Conservation (phyloP, 1,140 invertebrate species). For the Solenopsis invicta region DNA sequence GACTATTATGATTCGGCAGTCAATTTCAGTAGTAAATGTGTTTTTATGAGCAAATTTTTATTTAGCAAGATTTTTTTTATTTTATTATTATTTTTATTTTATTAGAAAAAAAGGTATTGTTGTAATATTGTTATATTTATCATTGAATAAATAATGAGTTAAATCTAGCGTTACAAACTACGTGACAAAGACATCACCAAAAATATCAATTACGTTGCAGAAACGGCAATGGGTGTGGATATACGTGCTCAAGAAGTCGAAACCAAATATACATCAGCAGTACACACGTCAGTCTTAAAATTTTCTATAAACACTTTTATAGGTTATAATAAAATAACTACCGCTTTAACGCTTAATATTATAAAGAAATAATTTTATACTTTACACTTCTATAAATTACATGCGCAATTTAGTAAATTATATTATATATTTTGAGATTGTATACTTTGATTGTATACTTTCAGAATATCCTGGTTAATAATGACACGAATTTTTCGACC, state of each 20-base stretch:
- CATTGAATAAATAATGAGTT: no score
- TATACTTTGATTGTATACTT: slow-evolving; percentile 5
- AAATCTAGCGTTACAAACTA: background rate
- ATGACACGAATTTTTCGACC: slow-evolving; percentile 52
- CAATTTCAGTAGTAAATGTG: background rate
- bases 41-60: background rate
- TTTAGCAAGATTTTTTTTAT: background rate
- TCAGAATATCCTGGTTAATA: slow-evolving; percentile 15
- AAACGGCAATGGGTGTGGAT: slow-evolving; percentile 95
- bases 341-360: no score
- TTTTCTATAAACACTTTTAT: background rate
- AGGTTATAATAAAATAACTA: no score
- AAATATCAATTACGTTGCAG: slow-evolving; percentile 83
- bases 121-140: background rate
- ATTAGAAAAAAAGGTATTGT: background rate
- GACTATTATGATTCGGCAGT: background rate
- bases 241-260: slow-evolving; percentile 91
- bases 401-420: background rate
- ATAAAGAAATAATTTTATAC: no score
- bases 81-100: background rate
- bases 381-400: background rate
- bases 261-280: slow-evolving; percentile 91
- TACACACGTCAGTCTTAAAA: slow-evolving; percentile 88
- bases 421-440: slow-evolving; percentile 27
- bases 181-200: background rate